Base-by-base conservation (phyloP, 92 coral and sea anemone genomes). In the Paramuricea clavata region DNA sequence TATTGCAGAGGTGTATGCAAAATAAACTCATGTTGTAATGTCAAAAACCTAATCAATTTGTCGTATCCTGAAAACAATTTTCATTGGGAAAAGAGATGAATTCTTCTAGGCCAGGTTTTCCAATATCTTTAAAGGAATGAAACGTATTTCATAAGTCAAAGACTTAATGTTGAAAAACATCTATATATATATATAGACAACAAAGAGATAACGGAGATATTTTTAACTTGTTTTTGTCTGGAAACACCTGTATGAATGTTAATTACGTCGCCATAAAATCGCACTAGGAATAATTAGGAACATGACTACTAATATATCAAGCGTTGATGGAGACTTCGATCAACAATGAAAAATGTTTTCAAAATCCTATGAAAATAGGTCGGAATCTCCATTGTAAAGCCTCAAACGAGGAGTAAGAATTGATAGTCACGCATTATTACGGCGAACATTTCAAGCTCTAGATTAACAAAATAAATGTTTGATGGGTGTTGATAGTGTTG, bases 211-310 rank as follows among this genome's bases (percentile, higher is more conserved):
- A 6, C 21, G 8, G 26, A 7, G 23, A 54, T 54, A 54, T 54
- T 54, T 54, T 54, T 6, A 54, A 54, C 62, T 54, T 54, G 62
- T 54, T 54, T 54, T 54, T 54, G 62, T 54, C 62, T 54, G 62
- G 21, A 54, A 54, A 54, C 62, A 54, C 62, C 62, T 54, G 62
- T 54, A 10, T 19, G 62, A 54, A 54, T 54, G 62, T 21, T 54
- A 54, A 54, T 54, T 19, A 54, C 22, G 19, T 50, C 59, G 59
- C 22, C 26, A 13, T 39, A 39, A 39, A 39, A 39, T 54, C 62
- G 62, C 62, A 23, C 4, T 54, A 19, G 62, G 62, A 21, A 54
- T 39, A 4, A 39, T 4, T 10, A 16, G 15, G 1, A 0, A 56
- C 64, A 56, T n/a, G 26, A n/a, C n/a, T n/a, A n/a, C n/a, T n/a